Percentiles rank a stretch among this genome's conserved stretches.
phyloP scores from a whole-genome alignment of 1,140 invertebrate species.

The Dendrolimus kikuchii region DNA sequence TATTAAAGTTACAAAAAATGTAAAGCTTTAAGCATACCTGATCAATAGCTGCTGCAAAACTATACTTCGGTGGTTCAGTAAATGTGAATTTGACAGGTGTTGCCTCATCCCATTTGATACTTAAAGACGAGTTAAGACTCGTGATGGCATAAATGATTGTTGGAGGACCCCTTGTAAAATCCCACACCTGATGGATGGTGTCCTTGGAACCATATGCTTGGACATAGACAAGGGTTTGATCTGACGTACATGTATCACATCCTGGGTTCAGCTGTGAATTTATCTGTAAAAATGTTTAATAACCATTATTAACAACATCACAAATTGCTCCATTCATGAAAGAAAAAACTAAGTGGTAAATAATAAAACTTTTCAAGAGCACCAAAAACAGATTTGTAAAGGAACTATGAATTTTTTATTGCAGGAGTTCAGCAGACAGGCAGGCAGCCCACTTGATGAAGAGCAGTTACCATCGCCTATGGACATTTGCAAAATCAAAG shows the following conservation, averaged over 20 bases:
- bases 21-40: slow-evolving; percentile 55
- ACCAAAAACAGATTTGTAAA: neutral
- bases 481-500: no score
- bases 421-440: no score
- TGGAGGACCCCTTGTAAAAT: slow-evolving; percentile 70
- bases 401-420: neutral
- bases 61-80: slow-evolving; percentile 64
- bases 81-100: slow-evolving; percentile 52
- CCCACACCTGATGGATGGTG: slow-evolving; percentile 75
- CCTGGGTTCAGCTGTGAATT: slow-evolving; percentile 46
- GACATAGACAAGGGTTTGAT: slow-evolving; percentile 66
- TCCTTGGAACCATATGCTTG: slow-evolving; percentile 68
- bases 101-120: slow-evolving; percentile 63
- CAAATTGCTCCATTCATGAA: no score
- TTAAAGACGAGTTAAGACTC: slow-evolving; percentile 47
- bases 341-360: neutral
- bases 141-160: slow-evolving; percentile 69
- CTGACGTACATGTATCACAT: slow-evolving; percentile 29
- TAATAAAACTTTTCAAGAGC: neutral
- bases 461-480: no score
- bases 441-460: no score
- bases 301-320: no score
- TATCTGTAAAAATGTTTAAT: slow-evolving; percentile 30
- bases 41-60: slow-evolving; percentile 71
- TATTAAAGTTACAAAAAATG: no score